phyloP scores from a whole-genome alignment of 2,113 vertebrate species.

The Zapornia atra region DNA sequence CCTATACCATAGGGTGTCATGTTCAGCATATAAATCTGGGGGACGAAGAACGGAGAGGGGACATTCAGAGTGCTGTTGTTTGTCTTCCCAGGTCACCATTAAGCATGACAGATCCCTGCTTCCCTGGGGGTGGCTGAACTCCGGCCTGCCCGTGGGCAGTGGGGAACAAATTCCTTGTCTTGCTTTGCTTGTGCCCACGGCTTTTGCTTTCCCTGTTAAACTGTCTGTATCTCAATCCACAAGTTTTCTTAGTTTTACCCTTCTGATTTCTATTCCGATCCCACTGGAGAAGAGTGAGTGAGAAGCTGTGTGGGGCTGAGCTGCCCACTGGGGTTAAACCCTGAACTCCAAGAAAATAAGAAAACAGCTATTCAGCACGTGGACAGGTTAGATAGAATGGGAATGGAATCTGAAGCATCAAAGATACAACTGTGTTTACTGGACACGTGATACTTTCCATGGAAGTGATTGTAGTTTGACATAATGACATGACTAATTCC shows the following conservation, averaged over 20 bases:
- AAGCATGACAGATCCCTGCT: accelerated
- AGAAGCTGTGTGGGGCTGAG: not conserved
- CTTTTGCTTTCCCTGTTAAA: not conserved
- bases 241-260: not conserved
- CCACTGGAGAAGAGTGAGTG: not conserved
- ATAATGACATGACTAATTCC: not conserved
- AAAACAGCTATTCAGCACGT: not conserved
- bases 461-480: not conserved
- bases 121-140: too few relatives aligned
- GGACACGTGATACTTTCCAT: not conserved
- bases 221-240: not conserved
- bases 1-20: accelerated
- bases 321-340: not conserved
- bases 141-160: too few relatives aligned
- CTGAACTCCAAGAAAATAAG: not conserved
- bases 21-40: not conserved
- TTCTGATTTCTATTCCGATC: not conserved
- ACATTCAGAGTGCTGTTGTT: accelerated
- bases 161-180: not conserved
- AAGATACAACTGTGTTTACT: not conserved
- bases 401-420: not conserved
- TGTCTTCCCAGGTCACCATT: not conserved
- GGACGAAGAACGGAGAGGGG: not conserved
- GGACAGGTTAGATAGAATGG: not conserved
- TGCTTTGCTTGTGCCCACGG: accelerated